phyloP scores from a whole-genome alignment of 2,113 vertebrate genomes.

The Callospermophilus lateralis region DNA sequence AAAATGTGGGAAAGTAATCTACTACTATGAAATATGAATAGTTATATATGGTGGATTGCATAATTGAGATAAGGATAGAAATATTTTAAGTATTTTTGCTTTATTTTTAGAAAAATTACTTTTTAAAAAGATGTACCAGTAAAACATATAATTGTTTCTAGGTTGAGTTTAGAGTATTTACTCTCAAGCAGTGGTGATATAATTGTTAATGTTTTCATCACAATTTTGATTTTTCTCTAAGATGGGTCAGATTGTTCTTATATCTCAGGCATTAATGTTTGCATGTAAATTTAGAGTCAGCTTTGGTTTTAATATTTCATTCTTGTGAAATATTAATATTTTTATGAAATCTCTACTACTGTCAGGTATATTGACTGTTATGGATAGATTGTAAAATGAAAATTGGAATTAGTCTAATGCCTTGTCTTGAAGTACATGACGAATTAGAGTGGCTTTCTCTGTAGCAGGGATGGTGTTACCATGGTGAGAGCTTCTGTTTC shows the following conservation, averaged over 20 bases:
- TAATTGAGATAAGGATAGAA: background rate
- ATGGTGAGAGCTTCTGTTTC: constrained; percentile 91
- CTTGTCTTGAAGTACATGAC: constrained; percentile 83
- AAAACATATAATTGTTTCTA: constrained; percentile 20
- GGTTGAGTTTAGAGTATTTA: background rate
- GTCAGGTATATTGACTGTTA: constrained; percentile 78
- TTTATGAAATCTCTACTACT: constrained; percentile 81
- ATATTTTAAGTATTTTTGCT: constrained; percentile 41
- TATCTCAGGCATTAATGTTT: constrained; percentile 76
- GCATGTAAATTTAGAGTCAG: constrained; percentile 64
- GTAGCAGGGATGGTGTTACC: constrained; percentile 86
- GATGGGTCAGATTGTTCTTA: constrained; percentile 55
- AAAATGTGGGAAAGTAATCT: background rate
- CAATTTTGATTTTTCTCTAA: constrained; percentile 48
- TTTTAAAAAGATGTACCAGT: constrained; percentile 35
- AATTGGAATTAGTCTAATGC: constrained; percentile 82
- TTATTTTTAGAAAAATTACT: constrained; percentile 13
- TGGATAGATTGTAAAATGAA: constrained; percentile 81
- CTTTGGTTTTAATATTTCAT: constrained; percentile 77
- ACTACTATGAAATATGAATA: constrained; percentile 58
- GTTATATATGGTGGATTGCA: background rate
- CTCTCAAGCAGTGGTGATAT: constrained; percentile 61
- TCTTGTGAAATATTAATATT: constrained; percentile 82
- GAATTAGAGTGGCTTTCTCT: constrained; percentile 82
- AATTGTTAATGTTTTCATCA: constrained; percentile 67